These are phyloP conservation scores for Drosophila parvula DNA, from an alignment of 1,140 invertebrate genomes.

Conservation along the genomic window DNA sequence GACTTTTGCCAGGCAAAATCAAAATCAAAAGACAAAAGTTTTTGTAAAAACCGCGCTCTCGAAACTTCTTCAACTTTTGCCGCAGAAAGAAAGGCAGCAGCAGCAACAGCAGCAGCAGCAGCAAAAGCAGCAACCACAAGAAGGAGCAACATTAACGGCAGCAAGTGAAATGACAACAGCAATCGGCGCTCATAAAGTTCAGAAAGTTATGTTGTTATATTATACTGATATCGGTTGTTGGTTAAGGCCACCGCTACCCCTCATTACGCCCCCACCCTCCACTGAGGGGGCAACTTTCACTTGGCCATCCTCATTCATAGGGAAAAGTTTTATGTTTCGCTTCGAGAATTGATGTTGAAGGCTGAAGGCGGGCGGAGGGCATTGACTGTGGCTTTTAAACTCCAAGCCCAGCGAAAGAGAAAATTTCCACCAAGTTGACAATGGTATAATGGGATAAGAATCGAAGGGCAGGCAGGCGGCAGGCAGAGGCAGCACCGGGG, in stretches of 20 bases:
- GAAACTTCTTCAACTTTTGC: constrained; percentile 65
- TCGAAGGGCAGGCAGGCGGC: neutral
- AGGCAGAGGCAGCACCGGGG: too few relatives aligned
- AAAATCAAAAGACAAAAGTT: constrained; percentile 67
- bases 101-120: neutral
- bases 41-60: constrained; percentile 53
- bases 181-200: constrained; percentile 64
- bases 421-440: constrained; percentile 11
- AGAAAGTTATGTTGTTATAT: constrained; percentile 61
- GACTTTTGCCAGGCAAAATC: constrained; percentile 56
- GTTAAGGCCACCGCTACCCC: constrained; percentile 19
- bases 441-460: constrained; percentile 32
- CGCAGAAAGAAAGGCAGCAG: constrained; percentile 30
- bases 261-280: constrained; percentile 2
- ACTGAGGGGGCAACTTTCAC: neutral
- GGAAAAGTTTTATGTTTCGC: constrained; percentile 48
- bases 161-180: constrained; percentile 59
- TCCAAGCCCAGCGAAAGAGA: constrained; percentile 16
- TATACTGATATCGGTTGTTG: constrained; percentile 59
- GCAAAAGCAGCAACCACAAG: constrained; percentile 18
- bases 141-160: constrained; percentile 50
- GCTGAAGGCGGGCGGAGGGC: constrained; percentile 8
- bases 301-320: constrained; percentile 36
- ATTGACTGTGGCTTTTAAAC: constrained; percentile 41
- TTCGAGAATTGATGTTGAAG: constrained; percentile 47